Evolutionary conservation across 1,140 invertebrate species (phyloP), one percentile per base, ranked within the genome.

Genomic region (Cydia strobilella): DNA sequence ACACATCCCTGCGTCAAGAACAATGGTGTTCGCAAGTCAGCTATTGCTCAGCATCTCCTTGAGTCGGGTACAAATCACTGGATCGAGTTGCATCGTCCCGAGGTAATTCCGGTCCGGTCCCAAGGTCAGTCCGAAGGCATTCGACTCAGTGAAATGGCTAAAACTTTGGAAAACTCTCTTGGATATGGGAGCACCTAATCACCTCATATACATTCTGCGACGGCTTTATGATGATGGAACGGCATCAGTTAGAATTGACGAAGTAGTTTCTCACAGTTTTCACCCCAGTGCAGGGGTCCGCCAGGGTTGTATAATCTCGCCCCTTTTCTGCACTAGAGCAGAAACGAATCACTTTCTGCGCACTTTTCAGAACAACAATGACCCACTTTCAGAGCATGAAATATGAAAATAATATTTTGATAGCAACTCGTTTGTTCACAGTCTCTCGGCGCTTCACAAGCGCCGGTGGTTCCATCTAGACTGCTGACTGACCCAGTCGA

Each of bases 401-500:
- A n/a, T n/a, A n/a, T n/a, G n/a, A n/a, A 42, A 42, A 42, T 2
- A 42, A 12, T 42, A 42, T 42, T 42, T 42, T 42, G 12, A 42
- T 3, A 12, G 12, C 39, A 10, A 15, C 54, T 23, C 20, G 2
- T 23, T 23, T 59, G 54, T 59, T 59, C 18, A 59, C 88, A 96
- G 95, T 95, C 95, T 2, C 90, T 96, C 45, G 95, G 95, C 23
- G 90, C 91, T 23, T 96, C 95, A 76, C 95, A 95, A 83, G 96
- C 96, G 6, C 96, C 97, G 6, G 96, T 97, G 75, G 96, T 97
- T 7, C 97, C 97, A 59, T 97, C 96, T 1, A 96, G 96, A 84
- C 93, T 96, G 42, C 92, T 97, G 54, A 94, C 94, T 18, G 96
- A 97, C 86, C 95, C 96, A 0, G 95, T 96, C 75, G 96, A 96